phyloP scores from a whole-genome alignment of 2,888 invertebrate species.

The Phaedon cochleariae region DNA sequence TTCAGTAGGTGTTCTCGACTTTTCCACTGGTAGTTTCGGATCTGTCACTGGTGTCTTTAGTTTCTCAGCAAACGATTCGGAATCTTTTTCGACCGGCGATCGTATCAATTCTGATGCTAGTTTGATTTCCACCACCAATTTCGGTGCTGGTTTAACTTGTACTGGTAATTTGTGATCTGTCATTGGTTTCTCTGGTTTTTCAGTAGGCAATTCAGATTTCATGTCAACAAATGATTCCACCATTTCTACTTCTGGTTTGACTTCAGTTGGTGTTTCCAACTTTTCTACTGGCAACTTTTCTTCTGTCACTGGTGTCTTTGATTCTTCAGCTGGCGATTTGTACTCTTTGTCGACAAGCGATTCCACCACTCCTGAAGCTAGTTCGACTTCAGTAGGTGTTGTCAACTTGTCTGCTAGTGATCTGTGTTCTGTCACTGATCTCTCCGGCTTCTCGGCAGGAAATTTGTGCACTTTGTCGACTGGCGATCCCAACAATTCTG shows the following conservation, averaged over 20 bases:
- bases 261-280: not conserved
- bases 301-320: not conserved
- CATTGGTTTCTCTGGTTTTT: not conserved
- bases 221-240: not conserved
- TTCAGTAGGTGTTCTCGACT: not conserved
- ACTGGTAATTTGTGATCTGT: not conserved
- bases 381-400: no score
- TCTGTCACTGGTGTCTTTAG: not conserved
- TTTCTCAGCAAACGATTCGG: not conserved
- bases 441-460: not conserved
- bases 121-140: not conserved
- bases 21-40: not conserved
- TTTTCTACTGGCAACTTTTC: not conserved
- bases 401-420: no score
- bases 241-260: not conserved
- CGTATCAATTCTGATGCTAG: not conserved
- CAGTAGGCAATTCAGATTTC: not conserved
- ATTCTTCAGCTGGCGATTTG: not conserved
- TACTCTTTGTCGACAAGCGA: not conserved
- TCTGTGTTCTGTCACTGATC: not conserved
- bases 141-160: not conserved
- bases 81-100: not conserved
- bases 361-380: no score
- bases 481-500: conserved; percentile 8
- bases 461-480: not conserved